phyloP scores from a whole-genome alignment of 2,113 vertebrate species.

The Scomber colias region DNA sequence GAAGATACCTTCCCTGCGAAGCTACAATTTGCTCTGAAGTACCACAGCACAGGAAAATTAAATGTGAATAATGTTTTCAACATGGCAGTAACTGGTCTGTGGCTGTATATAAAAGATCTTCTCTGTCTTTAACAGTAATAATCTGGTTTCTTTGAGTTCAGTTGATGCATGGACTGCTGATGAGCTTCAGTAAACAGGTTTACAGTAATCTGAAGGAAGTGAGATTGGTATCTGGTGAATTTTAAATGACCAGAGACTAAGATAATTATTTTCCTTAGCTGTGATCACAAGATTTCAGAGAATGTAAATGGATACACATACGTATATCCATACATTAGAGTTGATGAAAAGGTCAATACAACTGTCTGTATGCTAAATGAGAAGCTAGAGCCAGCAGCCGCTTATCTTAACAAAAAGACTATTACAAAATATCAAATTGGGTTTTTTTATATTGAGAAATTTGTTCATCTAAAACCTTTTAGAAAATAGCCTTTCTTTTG shows the following conservation, averaged over 20 bases:
- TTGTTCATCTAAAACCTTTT: too few relatives aligned
- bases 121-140: slow-evolving; percentile 14
- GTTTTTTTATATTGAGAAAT: too few relatives aligned
- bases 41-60: background rate
- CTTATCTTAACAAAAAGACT: too few relatives aligned
- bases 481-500: too few relatives aligned
- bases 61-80: slow-evolving; percentile 7
- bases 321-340: background rate
- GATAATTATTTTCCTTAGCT: background rate
- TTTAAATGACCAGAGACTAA: slow-evolving; percentile 15
- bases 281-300: slow-evolving; percentile 13
- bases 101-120: slow-evolving; percentile 12
- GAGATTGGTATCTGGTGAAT: slow-evolving; percentile 11
- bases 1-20: background rate
- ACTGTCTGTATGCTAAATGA: too few relatives aligned
- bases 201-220: background rate
- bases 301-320: slow-evolving; percentile 2
- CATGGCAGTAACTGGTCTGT: slow-evolving; percentile 8
- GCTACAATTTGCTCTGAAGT: background rate
- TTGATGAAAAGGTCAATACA: too few relatives aligned
- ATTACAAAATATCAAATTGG: too few relatives aligned
- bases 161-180: background rate
- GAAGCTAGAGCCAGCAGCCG: too few relatives aligned
- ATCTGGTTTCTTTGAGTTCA: slow-evolving; percentile 17
- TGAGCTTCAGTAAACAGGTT: slow-evolving; percentile 20